phyloP scores from a whole-genome alignment of 2,888 invertebrate genomes.

The Cyclophora punctaria region DNA sequence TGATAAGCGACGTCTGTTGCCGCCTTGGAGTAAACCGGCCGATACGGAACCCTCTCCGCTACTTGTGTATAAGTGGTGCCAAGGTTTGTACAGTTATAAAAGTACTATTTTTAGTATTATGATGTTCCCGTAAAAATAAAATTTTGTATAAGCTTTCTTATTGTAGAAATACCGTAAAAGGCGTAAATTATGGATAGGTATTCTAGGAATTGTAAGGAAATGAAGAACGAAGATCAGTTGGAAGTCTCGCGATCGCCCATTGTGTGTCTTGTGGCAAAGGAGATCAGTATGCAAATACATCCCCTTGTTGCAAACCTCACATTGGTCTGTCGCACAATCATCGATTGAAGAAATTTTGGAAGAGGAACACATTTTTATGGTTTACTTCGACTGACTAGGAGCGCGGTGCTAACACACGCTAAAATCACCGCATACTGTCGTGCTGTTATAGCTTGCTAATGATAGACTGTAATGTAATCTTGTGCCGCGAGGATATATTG shows the following conservation, averaged over 20 bases:
- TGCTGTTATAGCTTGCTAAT: background rate
- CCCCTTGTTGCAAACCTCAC: conserved; percentile 84
- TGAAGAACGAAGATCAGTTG: background rate
- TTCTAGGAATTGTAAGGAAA: conserved; percentile 4
- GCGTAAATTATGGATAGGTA: too few species aligned
- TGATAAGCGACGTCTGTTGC: conserved; percentile 96
- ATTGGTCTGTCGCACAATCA: conserved; percentile 56
- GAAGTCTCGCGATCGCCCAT: conserved; percentile 42
- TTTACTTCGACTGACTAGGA: too few species aligned
- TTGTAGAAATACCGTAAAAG: too few species aligned
- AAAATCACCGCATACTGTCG: background rate
- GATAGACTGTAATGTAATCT: too few species aligned
- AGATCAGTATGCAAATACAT: conserved; percentile 74
- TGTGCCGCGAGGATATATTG: too few species aligned
- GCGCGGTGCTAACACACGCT: too few species aligned
- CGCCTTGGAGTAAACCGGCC: conserved; percentile 99
- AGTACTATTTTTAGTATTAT: too few species aligned
- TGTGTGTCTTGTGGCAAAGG: conserved; percentile 81
- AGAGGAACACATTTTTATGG: conserved; percentile 3
- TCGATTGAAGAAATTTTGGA: conserved; percentile 11
- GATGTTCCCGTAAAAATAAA: too few species aligned
- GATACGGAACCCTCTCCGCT: conserved; percentile 97
- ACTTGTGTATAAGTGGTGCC: conserved; percentile 98
- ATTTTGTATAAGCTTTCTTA: too few species aligned
- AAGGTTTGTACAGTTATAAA: conserved; percentile 77